These are phyloP conservation scores for Paradoxurus hermaphroditus DNA, from an alignment of 2,113 vertebrate genomes.

Conservation along the genomic window DNA sequence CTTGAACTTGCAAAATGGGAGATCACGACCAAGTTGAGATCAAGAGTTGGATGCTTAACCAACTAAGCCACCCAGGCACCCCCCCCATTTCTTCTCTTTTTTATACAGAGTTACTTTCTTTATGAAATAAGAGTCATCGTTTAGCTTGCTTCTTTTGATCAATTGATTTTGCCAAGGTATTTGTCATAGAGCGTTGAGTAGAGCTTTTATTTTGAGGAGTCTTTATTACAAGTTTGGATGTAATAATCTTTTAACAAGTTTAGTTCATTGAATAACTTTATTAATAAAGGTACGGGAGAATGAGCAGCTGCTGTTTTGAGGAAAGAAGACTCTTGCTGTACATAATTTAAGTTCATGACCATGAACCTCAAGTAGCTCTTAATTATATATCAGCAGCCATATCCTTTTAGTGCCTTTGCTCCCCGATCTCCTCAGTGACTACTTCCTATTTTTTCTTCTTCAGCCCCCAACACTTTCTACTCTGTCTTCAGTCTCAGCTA, in stretches of 20 bases:
- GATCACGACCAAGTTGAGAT: too few relatives aligned
- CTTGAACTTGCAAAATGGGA: too few relatives aligned
- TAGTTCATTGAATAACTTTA: not conserved
- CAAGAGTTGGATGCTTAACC: too few relatives aligned
- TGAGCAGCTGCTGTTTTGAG: not conserved
- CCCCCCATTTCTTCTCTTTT: not conserved
- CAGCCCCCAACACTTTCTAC: rapidly evolving
- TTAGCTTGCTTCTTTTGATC: not conserved
- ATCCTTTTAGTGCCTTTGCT: not conserved
- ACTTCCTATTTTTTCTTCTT: not conserved
- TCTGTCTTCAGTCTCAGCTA: not conserved
- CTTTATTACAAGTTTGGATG: not conserved
- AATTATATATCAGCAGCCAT: not conserved
- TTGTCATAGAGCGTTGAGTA: not conserved
- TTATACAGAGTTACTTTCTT: not conserved
- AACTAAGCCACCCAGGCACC: too few relatives aligned
- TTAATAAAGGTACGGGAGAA: not conserved
- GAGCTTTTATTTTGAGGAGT: not conserved
- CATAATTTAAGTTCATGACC: not conserved
- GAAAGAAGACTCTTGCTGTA: not conserved
- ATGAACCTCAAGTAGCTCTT: not conserved
- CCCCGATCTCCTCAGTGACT: too few relatives aligned
- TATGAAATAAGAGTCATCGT: not conserved
- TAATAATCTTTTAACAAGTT: not conserved
- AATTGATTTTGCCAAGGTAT: not conserved